Evolutionary conservation across 2,888 invertebrate genomes (phyloP), one percentile per base, ranked within the genome.

Genomic region (Agonopterix arenella): DNA sequence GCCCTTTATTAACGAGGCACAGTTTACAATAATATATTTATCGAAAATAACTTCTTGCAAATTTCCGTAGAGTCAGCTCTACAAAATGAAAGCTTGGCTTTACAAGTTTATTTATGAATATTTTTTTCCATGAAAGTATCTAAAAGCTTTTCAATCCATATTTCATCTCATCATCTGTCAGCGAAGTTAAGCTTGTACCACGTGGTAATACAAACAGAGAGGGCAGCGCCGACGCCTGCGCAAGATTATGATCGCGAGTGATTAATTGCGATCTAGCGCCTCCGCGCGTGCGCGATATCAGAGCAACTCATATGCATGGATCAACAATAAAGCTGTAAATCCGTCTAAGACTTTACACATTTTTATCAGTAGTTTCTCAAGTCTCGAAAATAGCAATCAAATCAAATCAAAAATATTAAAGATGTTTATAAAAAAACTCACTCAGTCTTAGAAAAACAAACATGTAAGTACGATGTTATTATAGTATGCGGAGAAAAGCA

Each of bases 221-320:
- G 62, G 74, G 72, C 70, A 71, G 73, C 83, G 82, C 84, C 79
- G 75, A 62, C 72, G 67, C 61, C 51, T 56, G 56, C 69, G 62
- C 67, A 61, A 80, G 84, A 84, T 85, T 84, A 86, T 81, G 81
- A 84, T 85, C 84, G 70, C 63, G 69, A 68, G 68, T 83, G 86
- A 88, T 86, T 85, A 82, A 84, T 84, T 68, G 78, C 72, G 62
- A 73, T 67, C 73, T 77, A 78, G 75, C 70, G 71, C 69, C 68
- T 66, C 57, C 65, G 72, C 73, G 73, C 71, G 56, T 55, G 66
- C 71, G 56, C 55, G 66, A 44, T 47, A 51, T 50, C 50, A 68
- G 63, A 64, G 40, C 10, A n/a, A n/a, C 40, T 4, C 40, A 40
- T n/a, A 40, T 40, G 40, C 40, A 3, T n/a, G 40, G 40, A 40